Evolutionary conservation across 2,797 vertebrate species (phyloP).

Genomic region (Fundulus diaphanus): DNA sequence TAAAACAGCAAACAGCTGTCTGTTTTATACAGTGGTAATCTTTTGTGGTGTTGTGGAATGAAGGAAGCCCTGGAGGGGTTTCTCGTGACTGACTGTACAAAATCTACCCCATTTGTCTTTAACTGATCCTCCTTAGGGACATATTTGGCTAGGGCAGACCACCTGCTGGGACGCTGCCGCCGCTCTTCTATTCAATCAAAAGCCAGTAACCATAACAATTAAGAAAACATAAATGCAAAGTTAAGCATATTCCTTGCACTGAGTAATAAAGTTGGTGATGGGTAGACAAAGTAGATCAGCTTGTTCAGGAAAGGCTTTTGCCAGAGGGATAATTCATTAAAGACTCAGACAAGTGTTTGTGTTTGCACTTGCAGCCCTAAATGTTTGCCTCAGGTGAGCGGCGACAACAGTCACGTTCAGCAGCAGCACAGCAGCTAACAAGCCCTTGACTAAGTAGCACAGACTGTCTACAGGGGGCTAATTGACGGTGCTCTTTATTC

Average conservation of each 20-base stretch:
- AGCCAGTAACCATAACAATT: slow-evolving; percentile 48
- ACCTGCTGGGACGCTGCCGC: slow-evolving; percentile 49
- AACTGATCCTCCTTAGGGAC: slow-evolving; percentile 60
- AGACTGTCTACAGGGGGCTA: slow-evolving; percentile 31
- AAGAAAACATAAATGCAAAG: neutral
- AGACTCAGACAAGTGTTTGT: neutral
- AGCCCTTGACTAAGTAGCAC: slow-evolving; percentile 19
- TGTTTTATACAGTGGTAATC: slow-evolving; percentile 17
- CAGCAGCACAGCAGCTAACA: slow-evolving; percentile 31
- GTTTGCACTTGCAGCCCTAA: slow-evolving; percentile 29
- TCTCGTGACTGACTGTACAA: slow-evolving; percentile 24
- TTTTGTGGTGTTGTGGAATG: slow-evolving; percentile 17
- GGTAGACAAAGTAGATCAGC: neutral
- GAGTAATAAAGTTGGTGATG: neutral
- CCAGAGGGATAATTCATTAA: neutral
- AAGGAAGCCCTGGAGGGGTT: slow-evolving; percentile 29
- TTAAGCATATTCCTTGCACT: neutral
- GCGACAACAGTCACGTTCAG: slow-evolving; percentile 13
- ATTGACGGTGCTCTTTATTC: slow-evolving; percentile 36
- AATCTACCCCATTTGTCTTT: slow-evolving; percentile 46
- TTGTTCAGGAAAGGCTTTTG: neutral
- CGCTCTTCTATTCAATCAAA: slow-evolving; percentile 26
- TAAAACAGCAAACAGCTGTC: slow-evolving; percentile 8
- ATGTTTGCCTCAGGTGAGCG: slow-evolving; percentile 42
- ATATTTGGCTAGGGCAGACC: slow-evolving; percentile 32